These are phyloP conservation scores for Embiotoca jacksoni DNA, from an alignment of 2,113 vertebrate genomes.

Conservation along the genomic window DNA sequence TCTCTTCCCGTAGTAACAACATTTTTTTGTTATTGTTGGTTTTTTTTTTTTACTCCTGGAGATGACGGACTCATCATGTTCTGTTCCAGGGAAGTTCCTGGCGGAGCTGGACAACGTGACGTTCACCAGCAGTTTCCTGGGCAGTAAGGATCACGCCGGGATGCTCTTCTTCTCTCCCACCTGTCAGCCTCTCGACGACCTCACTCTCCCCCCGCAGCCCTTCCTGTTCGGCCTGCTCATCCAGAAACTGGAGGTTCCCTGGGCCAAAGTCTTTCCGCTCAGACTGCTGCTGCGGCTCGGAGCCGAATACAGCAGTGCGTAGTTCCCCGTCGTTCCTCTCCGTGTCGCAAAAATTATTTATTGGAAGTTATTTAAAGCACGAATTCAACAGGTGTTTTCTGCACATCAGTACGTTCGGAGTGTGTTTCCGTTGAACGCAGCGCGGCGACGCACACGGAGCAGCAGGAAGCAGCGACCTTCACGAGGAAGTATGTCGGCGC, in stretches of 20 bases:
- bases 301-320: slow-evolving; percentile 88
- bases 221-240: slow-evolving; percentile 93
- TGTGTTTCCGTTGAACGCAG: no score
- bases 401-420: no score
- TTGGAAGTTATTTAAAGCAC: no score
- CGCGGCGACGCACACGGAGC: no score
- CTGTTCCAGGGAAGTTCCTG: slow-evolving; percentile 88
- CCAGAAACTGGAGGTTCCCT: slow-evolving; percentile 95
- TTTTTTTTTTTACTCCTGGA: neutral
- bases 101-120: slow-evolving; percentile 92
- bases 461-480: no score
- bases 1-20: no score
- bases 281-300: slow-evolving; percentile 93
- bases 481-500: no score
- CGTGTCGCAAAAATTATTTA: neutral
- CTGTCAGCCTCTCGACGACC: slow-evolving; percentile 89
- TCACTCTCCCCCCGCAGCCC: slow-evolving; percentile 86
- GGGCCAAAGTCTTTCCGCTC: slow-evolving; percentile 96
- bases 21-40: no score
- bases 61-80: neutral
- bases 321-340: neutral
- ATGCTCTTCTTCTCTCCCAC: slow-evolving; percentile 92
- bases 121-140: slow-evolving; percentile 91
- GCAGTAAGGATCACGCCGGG: slow-evolving; percentile 92
- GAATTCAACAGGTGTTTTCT: no score